phyloP scores from a whole-genome alignment of 1,140 invertebrate genomes.

The Cylas formicarius region DNA sequence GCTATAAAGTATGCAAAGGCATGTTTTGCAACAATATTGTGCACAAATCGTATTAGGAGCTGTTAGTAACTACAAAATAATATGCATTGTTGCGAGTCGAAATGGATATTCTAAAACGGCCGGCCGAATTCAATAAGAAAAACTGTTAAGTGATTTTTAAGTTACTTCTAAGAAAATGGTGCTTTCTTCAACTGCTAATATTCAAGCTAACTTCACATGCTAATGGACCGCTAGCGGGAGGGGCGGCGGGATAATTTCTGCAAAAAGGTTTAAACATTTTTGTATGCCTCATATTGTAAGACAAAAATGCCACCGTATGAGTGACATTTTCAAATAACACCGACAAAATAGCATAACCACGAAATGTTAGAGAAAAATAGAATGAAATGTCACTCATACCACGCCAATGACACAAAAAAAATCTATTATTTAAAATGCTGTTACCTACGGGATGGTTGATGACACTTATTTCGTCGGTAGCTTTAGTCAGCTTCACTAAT shows the following conservation, averaged over 20 bases:
- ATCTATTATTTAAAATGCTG: constrained; percentile 28
- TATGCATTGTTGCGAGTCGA: too few relatives aligned
- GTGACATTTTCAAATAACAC: constrained; percentile 42
- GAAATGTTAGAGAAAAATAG: too few relatives aligned
- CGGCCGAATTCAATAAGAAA: too few relatives aligned
- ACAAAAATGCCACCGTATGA: constrained; percentile 36
- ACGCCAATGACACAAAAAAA: constrained; percentile 12
- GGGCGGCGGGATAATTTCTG: constrained; percentile 37
- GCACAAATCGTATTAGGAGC: too few relatives aligned
- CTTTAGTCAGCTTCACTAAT: too few relatives aligned
- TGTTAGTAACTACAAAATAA: too few relatives aligned
- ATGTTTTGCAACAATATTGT: too few relatives aligned
- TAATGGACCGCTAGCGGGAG: constrained; percentile 40
- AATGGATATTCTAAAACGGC: too few relatives aligned
- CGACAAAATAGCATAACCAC: too few relatives aligned
- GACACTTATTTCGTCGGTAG: too few relatives aligned
- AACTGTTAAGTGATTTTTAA: constrained; percentile 25
- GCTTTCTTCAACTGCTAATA: constrained; percentile 42
- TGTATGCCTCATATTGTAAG: constrained; percentile 39
- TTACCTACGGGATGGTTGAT: too few relatives aligned
- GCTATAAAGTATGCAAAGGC: too few relatives aligned
- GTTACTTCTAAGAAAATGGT: constrained; percentile 35
- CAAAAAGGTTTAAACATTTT: constrained; percentile 36
- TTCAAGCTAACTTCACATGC: constrained; percentile 43
- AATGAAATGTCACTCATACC: constrained; percentile 38